Conservation (phyloP, 92 coral and sea anemone species). For the Phymanthus crucifer region DNA sequence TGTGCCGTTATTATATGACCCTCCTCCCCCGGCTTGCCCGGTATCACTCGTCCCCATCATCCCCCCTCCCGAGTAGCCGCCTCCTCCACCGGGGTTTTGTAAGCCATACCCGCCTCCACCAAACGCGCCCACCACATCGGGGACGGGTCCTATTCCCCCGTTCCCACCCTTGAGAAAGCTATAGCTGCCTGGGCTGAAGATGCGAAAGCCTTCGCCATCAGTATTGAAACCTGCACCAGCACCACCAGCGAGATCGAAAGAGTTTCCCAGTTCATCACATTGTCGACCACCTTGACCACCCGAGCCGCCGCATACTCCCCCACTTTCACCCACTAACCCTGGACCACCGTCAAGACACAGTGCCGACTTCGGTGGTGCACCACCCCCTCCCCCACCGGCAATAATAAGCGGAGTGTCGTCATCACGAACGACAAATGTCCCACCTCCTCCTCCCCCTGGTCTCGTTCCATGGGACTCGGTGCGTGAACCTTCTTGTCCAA, state of each 20-base stretch:
- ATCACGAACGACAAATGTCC: conserved; percentile 62
- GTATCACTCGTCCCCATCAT: not conserved
- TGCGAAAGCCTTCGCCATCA: not conserved
- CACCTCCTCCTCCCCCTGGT: conserved; percentile 94
- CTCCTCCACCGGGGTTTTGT: conserved; percentile 48
- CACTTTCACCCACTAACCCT: conserved; percentile 61
- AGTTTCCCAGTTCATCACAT: conserved; percentile 20
- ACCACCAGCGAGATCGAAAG: not conserved
- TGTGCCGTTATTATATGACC: conserved; percentile 55
- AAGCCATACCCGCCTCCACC: conserved; percentile 72
- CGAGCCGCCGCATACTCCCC: conserved; percentile 68
- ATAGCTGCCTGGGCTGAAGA: not conserved
- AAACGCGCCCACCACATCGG: conserved; percentile 37
- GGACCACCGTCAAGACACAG: conserved; percentile 67
- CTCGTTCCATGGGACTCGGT: not conserved
- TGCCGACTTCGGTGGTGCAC: conserved; percentile 34
- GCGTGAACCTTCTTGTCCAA: conserved; percentile 67
- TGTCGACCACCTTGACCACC: conserved; percentile 59
- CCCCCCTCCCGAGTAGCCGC: conserved; percentile 24
- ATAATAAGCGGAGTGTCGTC: conserved; percentile 56
- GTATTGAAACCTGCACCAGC: not conserved
- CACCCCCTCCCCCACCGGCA: conserved; percentile 95
- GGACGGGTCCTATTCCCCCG: conserved; percentile 57
- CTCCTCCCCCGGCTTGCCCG: conserved; percentile 9
- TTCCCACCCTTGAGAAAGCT: conserved; percentile 42